phyloP scores from a whole-genome alignment of 2,888 invertebrate species.

The Cheilosia vernalis region DNA sequence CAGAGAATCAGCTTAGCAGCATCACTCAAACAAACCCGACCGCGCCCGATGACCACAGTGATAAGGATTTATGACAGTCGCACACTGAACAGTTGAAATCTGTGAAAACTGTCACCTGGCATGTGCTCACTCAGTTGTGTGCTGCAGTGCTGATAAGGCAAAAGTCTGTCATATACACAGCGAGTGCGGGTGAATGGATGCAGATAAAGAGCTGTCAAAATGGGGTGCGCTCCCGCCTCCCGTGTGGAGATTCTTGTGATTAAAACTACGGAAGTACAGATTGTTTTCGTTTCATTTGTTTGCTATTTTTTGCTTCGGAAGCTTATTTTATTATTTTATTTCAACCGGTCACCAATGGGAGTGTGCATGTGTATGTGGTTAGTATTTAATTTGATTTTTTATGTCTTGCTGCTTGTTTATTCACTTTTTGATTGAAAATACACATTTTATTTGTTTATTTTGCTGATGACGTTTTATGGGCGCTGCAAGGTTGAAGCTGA shows the following conservation, averaged over 20 bases:
- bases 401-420: not conserved
- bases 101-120: conserved; percentile 39
- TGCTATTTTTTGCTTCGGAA: not conserved
- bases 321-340: conserved; percentile 10
- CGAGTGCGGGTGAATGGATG: not conserved
- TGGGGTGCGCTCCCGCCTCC: not conserved
- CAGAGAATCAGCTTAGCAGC: conserved; percentile 30
- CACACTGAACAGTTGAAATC: conserved; percentile 22
- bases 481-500: conserved; percentile 33
- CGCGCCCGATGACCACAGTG: not conserved
- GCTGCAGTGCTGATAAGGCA: conserved; percentile 18
- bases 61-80: conserved; percentile 38
- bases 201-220: not conserved
- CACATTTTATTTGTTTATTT: conserved; percentile 19
- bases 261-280: conserved; percentile 36
- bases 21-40: not conserved
- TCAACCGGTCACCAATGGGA: not conserved
- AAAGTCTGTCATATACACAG: conserved; percentile 4
- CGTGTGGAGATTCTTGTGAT: conserved; percentile 21
- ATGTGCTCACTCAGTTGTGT: not conserved
- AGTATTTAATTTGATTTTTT: conserved; percentile 9
- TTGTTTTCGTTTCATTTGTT: conserved; percentile 25
- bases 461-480: conserved; percentile 7
- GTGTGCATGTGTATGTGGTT: not conserved
- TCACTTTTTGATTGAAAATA: conserved; percentile 28